Percentiles rank a stretch among this genome's conserved stretches.
phyloP scores from a whole-genome alignment of 2,888 invertebrate species.

The Glyphotaelius pellucidus region DNA sequence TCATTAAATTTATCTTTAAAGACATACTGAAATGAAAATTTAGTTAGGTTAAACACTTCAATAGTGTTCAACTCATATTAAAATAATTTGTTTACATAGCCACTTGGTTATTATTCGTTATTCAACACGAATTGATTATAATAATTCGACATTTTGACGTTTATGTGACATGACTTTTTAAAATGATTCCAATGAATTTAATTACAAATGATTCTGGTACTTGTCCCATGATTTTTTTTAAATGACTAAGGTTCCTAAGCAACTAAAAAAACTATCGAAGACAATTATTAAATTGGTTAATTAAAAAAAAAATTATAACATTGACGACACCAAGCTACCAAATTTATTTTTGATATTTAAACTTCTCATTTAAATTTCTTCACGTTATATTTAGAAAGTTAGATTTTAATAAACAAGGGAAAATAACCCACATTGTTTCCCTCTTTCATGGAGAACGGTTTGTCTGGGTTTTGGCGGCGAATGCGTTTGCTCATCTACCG shows the following conservation, averaged over 20 bases:
- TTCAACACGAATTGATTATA: not conserved
- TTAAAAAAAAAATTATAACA: too few relatives aligned
- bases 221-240: not conserved
- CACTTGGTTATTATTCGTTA: not conserved
- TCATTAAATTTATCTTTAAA: too few relatives aligned
- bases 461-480: too few relatives aligned
- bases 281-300: not conserved
- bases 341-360: too few relatives aligned
- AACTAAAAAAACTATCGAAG: not conserved
- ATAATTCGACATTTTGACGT: not conserved
- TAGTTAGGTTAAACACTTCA: not conserved
- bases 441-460: too few relatives aligned
- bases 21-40: not conserved
- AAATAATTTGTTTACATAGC: not conserved
- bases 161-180: not conserved
- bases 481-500: too few relatives aligned
- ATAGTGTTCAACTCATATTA: not conserved
- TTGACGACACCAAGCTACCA: too few relatives aligned
- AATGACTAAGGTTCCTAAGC: not conserved
- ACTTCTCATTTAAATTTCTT: too few relatives aligned
- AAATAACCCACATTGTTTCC: too few relatives aligned
- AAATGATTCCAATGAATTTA: not conserved
- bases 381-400: too few relatives aligned
- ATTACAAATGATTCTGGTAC: not conserved
- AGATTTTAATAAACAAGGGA: too few relatives aligned